Evolutionary conservation across 2,797 vertebrate species (phyloP), one percentile per base, ranked within the genome.

Genomic region (Falco peregrinus): DNA sequence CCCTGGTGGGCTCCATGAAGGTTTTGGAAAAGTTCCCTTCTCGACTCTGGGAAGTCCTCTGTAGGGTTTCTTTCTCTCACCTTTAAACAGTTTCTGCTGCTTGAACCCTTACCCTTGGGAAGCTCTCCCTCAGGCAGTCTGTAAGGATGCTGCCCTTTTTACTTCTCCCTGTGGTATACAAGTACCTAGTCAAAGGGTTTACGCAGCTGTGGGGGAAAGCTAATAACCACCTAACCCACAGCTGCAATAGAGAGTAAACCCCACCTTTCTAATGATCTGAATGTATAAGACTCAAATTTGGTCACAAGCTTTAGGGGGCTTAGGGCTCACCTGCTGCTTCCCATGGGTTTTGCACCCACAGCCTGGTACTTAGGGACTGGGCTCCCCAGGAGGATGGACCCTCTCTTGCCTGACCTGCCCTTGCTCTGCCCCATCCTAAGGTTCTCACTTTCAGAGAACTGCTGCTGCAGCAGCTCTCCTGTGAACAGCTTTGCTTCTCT

Each of bases 151-250:
- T 70, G n/a, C 33, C 19, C 50, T 26, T 29, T 56, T 51, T 28
- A 17, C 45, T 21, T 31, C 59, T 47, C 29, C 25, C 29, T 0
- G 1, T 31, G 50, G 28, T 25, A 43, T 8, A 56, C 0, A 2
- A 33, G 41, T 16, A 35, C 57, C 28, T 65, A 17, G 31, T 8
- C 26, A 25, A 29, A 31, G 45, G 13, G 24, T 25, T 51, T 22
- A 33, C 14, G 11, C 29, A 64, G 51, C 64, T 39, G 39, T 4
- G 60, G 39, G 60, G 57, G 39, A 25, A 63, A 54, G 31, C 37
- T 15, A 45, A 56, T 26, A 57, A 13, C 25, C 41, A 33, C 63
- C 48, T 45, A 29, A 43, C n/a, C 54, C 41, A 19, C 0, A 2
- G 16, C 65, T 65, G 21, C 18, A 19, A 21, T 1, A 28, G 59